A percentile compares a stretch with the other conserved stretches of the same genome.
Conservation (phyloP, 2,797 vertebrate species). For the Platyrinchus mystaceus region DNA sequence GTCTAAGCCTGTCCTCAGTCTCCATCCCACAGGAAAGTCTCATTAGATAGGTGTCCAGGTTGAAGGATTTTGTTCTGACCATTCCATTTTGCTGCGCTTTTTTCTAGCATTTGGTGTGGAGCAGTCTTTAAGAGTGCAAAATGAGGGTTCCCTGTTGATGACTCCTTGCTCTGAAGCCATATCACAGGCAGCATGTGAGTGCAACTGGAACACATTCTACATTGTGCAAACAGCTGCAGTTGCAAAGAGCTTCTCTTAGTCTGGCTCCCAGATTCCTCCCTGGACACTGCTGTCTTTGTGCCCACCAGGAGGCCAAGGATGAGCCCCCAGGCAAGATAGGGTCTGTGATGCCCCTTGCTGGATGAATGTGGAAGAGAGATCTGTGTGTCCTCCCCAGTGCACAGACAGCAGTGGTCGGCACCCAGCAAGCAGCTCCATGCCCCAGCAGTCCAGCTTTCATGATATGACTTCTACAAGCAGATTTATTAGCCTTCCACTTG, state of each 20-base stretch:
- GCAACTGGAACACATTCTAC: background rate
- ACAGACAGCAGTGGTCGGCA: background rate
- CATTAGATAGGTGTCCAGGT: background rate
- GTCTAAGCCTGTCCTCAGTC: background rate
- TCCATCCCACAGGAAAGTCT: background rate
- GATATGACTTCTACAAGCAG: background rate
- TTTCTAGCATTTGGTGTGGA: background rate
- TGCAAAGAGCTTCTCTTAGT: background rate
- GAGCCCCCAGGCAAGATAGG: background rate
- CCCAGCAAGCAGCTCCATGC: background rate
- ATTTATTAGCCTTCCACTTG: background rate
- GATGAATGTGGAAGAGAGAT: background rate
- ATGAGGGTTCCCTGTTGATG: fast-evolving
- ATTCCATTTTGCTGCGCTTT: background rate
- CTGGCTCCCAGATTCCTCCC: background rate
- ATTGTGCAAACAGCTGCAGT: background rate
- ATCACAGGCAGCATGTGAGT: background rate
- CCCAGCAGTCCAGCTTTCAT: background rate
- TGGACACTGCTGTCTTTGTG: conserved; percentile 29
- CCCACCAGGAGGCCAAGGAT: background rate
- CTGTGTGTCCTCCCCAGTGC: background rate
- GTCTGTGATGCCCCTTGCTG: background rate
- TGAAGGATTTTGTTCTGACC: background rate
- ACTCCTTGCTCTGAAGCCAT: background rate
- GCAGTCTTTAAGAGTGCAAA: background rate